phyloP scores from a whole-genome alignment of 2,113 vertebrate species.

The Hydrochoerus hydrochaeris region DNA sequence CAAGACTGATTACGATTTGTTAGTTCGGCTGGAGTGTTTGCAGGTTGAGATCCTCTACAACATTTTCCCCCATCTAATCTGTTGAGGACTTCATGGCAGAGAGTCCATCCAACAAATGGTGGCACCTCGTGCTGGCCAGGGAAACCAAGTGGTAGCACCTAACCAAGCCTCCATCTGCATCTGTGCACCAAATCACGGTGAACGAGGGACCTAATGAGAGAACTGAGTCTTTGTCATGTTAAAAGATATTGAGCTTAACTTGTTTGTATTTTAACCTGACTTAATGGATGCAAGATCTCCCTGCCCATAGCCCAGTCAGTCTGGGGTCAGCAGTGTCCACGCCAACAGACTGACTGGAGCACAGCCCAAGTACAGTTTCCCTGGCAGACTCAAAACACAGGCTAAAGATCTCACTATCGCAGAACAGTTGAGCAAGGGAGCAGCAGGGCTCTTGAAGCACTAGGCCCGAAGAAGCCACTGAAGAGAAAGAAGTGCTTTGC shows the following conservation, averaged over 20 bases:
- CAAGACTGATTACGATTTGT: rapidly evolving
- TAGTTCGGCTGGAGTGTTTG: not conserved
- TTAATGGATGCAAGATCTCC: not conserved
- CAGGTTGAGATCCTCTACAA: not conserved
- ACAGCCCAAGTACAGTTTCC: not conserved
- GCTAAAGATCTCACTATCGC: not conserved
- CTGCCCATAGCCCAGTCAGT: rapidly evolving
- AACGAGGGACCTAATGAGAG: not conserved
- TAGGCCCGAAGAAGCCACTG: not conserved
- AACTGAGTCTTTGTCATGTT: not conserved
- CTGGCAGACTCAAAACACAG: not conserved
- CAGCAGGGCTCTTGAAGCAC: not conserved
- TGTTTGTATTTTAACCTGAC: not conserved
- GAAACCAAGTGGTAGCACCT: too few species aligned
- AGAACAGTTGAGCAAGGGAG: not conserved
- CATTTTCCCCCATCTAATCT: not conserved
- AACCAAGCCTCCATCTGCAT: not conserved
- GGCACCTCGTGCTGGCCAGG: not conserved
- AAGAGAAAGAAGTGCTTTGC: not conserved
- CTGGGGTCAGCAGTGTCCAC: not conserved
- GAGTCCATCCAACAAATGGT: not conserved
- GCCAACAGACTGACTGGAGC: not conserved
- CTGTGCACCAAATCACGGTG: not conserved
- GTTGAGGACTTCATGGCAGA: not conserved
- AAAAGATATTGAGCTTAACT: not conserved